Evolutionary conservation across 1,140 invertebrate species (phyloP).

Genomic region (Physella acuta): DNA sequence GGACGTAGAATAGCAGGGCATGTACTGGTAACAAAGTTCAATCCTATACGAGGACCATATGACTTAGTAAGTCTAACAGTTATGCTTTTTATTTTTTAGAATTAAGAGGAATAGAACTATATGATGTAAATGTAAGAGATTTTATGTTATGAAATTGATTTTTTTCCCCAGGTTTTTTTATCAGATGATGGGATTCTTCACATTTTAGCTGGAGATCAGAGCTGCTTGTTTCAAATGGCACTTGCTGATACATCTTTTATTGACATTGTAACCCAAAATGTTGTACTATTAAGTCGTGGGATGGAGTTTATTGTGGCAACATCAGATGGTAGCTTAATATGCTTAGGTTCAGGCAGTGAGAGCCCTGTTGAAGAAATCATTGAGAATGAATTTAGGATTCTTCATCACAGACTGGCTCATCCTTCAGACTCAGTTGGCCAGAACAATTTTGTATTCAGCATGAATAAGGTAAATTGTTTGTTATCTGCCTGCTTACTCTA

Average conservation of each 20-base stretch:
- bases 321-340: slow-evolving; percentile 52
- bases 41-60: slow-evolving; percentile 28
- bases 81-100: neutral
- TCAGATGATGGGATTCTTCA: slow-evolving; percentile 50
- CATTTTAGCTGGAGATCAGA: slow-evolving; percentile 45
- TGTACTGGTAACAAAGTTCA: slow-evolving; percentile 42
- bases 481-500: too few relatives aligned
- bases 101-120: too few relatives aligned
- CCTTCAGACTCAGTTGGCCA: slow-evolving; percentile 35
- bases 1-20: slow-evolving; percentile 40
- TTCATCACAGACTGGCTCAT: slow-evolving; percentile 23
- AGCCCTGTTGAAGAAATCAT: slow-evolving; percentile 23
- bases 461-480: too few relatives aligned
- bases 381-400: slow-evolving; percentile 30
- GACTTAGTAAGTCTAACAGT: slow-evolving; percentile 38
- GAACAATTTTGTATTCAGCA: slow-evolving; percentile 45
- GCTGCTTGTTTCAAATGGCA: slow-evolving; percentile 40
- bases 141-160: neutral
- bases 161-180: slow-evolving; percentile 42
- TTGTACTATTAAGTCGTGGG: slow-evolving; percentile 39
- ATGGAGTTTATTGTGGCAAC: slow-evolving; percentile 51
- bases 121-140: too few relatives aligned
- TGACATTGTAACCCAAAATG: slow-evolving; percentile 47
- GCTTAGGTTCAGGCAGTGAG: slow-evolving; percentile 40
- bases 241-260: slow-evolving; percentile 54